Evolutionary conservation across 37 sponge, comb jelly and placozoan genomes (phyloP).

Genomic region (Halisarca cf. caerulea): DNA sequence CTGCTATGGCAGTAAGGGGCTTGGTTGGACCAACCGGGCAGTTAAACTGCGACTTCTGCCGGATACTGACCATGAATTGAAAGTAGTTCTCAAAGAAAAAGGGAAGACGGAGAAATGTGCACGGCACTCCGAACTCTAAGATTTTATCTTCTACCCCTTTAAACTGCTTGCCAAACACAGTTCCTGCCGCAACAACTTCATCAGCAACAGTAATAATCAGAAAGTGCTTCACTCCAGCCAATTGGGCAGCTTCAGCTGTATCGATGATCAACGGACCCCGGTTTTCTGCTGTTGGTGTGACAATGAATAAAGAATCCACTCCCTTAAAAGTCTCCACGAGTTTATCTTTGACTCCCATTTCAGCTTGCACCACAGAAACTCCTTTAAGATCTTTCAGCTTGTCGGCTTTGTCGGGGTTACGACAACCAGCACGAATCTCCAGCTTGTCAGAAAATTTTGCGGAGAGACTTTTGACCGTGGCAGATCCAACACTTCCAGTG

Average conservation of each 20-base stretch:
- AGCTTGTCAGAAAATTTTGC: conserved; percentile 34
- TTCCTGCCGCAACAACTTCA: conserved; percentile 17
- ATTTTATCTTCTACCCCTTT: conserved; percentile 1
- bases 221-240: conserved; percentile 46
- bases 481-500: conserved; percentile 50
- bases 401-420: conserved; percentile 60
- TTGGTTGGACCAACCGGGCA: conserved; percentile 46
- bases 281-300: conserved; percentile 41
- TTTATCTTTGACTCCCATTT: conserved; percentile 40
- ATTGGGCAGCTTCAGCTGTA: conserved; percentile 50
- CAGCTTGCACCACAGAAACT: conserved; percentile 49
- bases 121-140: conserved; percentile 23
- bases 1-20: conserved; percentile 33
- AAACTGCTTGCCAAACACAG: conserved; percentile 39
- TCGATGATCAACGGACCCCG: conserved; percentile 25
- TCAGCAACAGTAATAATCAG: conserved; percentile 30
- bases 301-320: conserved; percentile 45
- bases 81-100: conserved; percentile 42
- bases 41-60: conserved; percentile 9
- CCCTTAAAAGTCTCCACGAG: conserved; percentile 39
- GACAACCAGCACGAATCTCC: conserved; percentile 64
- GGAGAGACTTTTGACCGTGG: conserved; percentile 48
- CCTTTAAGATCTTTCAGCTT: conserved; percentile 16
- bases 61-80: conserved; percentile 9
- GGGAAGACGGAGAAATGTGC: conserved; percentile 46